A percentile compares a stretch with the other conserved stretches of the same genome.
phyloP scores from a whole-genome alignment of 1,140 invertebrate genomes.

The Drosophila funebris region DNA sequence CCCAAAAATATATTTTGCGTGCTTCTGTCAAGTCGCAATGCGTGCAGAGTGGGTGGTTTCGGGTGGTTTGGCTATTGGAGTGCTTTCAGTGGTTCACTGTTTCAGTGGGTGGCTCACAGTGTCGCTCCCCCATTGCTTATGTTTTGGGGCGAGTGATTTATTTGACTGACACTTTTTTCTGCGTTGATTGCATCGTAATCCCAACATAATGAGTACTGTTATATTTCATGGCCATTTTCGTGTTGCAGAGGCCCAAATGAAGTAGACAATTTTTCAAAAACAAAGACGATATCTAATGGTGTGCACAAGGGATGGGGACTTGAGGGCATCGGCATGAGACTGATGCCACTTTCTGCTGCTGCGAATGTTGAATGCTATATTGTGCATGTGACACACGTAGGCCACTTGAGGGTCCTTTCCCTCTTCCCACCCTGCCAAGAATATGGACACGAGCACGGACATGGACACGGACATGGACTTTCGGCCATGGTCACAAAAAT shows the following conservation, averaged over 20 bases:
- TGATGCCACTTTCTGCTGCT: not conserved
- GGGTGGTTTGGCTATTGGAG: not conserved
- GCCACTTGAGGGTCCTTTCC: constrained; percentile 58
- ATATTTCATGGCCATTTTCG: constrained; percentile 82
- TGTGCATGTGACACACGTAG: constrained; percentile 80
- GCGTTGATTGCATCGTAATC: constrained; percentile 83
- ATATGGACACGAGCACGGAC: not conserved
- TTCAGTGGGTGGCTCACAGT: not conserved
- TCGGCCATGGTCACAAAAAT: constrained; percentile 25
- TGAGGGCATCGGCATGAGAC: no score
- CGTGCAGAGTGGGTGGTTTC: constrained; percentile 1
- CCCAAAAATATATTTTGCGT: constrained; percentile 59
- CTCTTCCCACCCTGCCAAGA: not conserved
- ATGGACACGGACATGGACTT: not conserved
- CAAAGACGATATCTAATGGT: constrained; percentile 57
- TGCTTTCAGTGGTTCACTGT: not conserved
- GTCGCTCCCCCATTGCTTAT: constrained; percentile 52
- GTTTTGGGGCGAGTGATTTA: constrained; percentile 78
- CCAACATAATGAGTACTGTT: constrained; percentile 83
- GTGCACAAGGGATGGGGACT: not conserved
- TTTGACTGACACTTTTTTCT: constrained; percentile 83
- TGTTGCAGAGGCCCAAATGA: constrained; percentile 72
- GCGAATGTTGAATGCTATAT: constrained; percentile 28
- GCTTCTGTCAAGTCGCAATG: constrained; percentile 43
- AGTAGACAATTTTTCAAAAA: constrained; percentile 82